Conservation (phyloP, 2,888 invertebrate genomes). For the Tribolium freemani region DNA sequence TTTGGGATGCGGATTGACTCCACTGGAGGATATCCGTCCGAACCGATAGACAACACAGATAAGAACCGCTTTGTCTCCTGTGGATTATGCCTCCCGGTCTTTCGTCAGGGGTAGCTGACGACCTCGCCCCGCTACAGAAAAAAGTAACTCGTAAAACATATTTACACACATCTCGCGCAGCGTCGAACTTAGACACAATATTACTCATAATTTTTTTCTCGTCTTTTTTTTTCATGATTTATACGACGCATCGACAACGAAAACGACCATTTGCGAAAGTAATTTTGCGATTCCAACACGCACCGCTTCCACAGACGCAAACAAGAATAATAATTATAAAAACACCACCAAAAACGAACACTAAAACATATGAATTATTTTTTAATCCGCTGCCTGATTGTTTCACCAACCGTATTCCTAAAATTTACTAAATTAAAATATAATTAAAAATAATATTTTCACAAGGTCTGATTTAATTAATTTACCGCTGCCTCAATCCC, state of each 20-base stretch:
- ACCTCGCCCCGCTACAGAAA: conserved; percentile 2
- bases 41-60: conserved; percentile 36
- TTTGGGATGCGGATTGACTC: conserved; percentile 34
- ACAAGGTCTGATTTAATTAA: too few species aligned
- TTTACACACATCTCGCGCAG: conserved; percentile 35
- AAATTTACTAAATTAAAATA: too few species aligned
- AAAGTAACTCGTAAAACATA: conserved; percentile 33
- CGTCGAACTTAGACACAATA: conserved; percentile 35
- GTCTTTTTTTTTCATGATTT: conserved; percentile 15
- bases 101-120: conserved; percentile 1
- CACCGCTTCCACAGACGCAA: not conserved
- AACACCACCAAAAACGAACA: not conserved
- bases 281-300: conserved; percentile 23
- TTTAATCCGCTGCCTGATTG: too few species aligned
- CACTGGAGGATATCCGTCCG: conserved; percentile 33
- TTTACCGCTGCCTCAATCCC: too few species aligned
- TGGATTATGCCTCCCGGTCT: conserved; percentile 24
- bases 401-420: too few species aligned
- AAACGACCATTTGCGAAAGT: conserved; percentile 22
- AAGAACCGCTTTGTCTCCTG: conserved; percentile 35
- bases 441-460: too few species aligned
- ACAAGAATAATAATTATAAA: conserved; percentile 10
- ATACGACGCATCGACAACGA: conserved; percentile 25
- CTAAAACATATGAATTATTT: too few species aligned
- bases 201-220: conserved; percentile 32